Conservation (phyloP, 2,113 vertebrate species). For the Lipotes vexillifer region DNA sequence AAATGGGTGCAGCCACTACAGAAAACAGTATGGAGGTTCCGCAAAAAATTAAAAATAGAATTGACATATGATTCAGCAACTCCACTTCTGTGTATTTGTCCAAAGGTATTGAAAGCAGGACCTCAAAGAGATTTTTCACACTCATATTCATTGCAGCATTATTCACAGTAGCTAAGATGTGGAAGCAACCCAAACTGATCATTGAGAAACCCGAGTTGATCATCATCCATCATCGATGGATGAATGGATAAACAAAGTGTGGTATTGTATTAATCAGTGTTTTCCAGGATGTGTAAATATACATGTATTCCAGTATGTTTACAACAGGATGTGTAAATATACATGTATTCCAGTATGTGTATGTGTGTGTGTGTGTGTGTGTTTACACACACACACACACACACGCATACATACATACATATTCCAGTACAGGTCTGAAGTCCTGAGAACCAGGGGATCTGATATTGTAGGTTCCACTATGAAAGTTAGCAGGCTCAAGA, state of each 20-base stretch:
- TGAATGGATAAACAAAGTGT: not conserved
- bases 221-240: not conserved
- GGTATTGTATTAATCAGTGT: not conserved
- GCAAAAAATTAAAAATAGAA: not conserved
- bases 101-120: not conserved
- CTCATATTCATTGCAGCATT: not conserved
- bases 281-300: too few relatives aligned
- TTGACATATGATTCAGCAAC: not conserved
- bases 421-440: not conserved
- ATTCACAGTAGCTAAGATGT: not conserved
- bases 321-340: not conserved
- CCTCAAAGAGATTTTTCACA: not conserved
- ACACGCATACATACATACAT: not conserved
- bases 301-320: not conserved
- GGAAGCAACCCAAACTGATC: not conserved
- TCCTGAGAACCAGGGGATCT: not conserved
- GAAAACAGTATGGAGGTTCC: not conserved
- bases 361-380: not conserved
- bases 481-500: not conserved
- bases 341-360: not conserved
- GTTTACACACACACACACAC: too few relatives aligned
- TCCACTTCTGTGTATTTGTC: not conserved
- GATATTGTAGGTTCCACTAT: not conserved
- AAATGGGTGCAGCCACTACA: not conserved
- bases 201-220: not conserved